These are phyloP conservation scores for Pantherophis guttatus DNA, from an alignment of 2,113 vertebrate genomes.

Conservation along the genomic window DNA sequence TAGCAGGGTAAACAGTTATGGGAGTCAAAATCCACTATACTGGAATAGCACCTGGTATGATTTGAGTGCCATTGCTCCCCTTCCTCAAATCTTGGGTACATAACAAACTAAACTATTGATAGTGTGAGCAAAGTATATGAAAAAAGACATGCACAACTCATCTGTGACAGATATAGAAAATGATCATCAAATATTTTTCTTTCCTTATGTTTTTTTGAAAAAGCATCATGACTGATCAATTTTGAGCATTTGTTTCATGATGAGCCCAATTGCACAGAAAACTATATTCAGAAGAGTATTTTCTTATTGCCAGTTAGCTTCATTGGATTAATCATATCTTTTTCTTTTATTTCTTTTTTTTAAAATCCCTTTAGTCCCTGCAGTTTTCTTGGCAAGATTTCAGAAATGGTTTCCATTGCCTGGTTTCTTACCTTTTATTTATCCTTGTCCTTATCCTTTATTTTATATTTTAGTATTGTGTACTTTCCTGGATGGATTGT, in stretches of 20 bases:
- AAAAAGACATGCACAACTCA: not conserved
- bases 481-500: not conserved
- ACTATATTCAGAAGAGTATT: not conserved
- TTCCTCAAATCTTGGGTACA: not conserved
- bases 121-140: not conserved
- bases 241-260: not conserved
- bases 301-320: not conserved
- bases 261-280: not conserved
- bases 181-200: not conserved
- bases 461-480: not conserved
- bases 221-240: not conserved
- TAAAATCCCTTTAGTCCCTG: not conserved
- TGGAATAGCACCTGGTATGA: not conserved
- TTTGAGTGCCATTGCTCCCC: not conserved
- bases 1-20: not conserved
- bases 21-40: not conserved
- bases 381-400: not conserved
- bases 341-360: not conserved
- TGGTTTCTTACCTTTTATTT: not conserved
- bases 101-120: not conserved
- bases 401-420: not conserved
- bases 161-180: not conserved
- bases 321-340: not conserved
- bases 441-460: not conserved
- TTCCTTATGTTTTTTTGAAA: not conserved